These are phyloP conservation scores for Belonocnema kinseyi DNA, from an alignment of 1,140 invertebrate species.

Conservation along the genomic window DNA sequence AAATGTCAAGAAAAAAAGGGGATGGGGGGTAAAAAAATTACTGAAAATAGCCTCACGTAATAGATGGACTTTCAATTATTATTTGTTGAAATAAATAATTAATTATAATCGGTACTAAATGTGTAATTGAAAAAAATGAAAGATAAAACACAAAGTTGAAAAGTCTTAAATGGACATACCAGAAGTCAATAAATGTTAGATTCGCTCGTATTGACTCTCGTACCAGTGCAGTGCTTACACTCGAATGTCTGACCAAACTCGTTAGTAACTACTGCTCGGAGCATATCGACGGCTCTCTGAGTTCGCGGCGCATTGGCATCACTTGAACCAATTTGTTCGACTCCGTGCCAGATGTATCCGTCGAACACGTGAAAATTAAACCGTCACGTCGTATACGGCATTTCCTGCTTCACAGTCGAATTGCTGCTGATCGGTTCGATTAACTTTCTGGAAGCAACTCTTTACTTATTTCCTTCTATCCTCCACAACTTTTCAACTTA, in stretches of 20 bases:
- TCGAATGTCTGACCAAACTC: constrained; percentile 1
- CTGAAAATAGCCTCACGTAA: too few relatives aligned
- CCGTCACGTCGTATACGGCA: constrained; percentile 8
- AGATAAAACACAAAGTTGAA: too few relatives aligned
- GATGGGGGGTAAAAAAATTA: too few relatives aligned
- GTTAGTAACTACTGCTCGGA: background rate
- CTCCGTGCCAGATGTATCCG: background rate
- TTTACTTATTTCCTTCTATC: background rate
- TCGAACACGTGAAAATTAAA: constrained; percentile 2
- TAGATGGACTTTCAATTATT: too few relatives aligned
- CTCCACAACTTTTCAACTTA: too few relatives aligned
- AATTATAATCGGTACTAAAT: too few relatives aligned
- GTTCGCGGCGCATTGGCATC: background rate
- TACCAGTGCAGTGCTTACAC: background rate
- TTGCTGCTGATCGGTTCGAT: background rate
- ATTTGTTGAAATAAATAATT: too few relatives aligned
- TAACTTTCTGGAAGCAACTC: background rate
- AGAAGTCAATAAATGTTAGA: background rate
- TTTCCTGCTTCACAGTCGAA: background rate
- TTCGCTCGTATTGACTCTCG: background rate
- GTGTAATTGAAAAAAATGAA: too few relatives aligned
- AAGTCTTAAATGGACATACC: too few relatives aligned
- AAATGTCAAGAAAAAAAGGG: too few relatives aligned
- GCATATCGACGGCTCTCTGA: background rate
- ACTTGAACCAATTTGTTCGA: constrained; percentile 6